phyloP scores from a whole-genome alignment of 2,888 invertebrate genomes.

The Unio delphinus region DNA sequence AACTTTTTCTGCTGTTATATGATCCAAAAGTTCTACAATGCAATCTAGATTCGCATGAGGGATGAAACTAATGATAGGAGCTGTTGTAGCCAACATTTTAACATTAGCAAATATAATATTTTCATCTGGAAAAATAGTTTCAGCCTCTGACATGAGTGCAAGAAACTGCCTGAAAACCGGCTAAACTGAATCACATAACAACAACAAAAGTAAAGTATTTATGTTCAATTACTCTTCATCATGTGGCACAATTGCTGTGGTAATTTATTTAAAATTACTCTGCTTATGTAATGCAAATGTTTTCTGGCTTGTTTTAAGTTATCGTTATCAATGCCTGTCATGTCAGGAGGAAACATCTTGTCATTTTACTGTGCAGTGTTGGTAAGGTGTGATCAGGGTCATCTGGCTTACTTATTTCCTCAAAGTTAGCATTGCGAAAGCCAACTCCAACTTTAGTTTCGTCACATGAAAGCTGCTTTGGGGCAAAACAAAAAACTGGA shows the following conservation, averaged over 20 bases:
- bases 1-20: too few relatives aligned
- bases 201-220: too few relatives aligned
- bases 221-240: background rate
- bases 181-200: too few relatives aligned
- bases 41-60: conserved; percentile 1
- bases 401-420: conserved; percentile 13
- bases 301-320: background rate
- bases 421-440: conserved; percentile 22
- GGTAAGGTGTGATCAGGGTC: conserved; percentile 8
- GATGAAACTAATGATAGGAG: conserved; percentile 15
- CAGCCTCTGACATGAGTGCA: too few relatives aligned
- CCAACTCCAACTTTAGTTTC: conserved; percentile 23
- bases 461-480: conserved; percentile 20
- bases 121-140: conserved; percentile 1
- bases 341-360: conserved; percentile 12
- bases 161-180: too few relatives aligned
- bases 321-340: too few relatives aligned
- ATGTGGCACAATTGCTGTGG: background rate
- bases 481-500: conserved; percentile 11
- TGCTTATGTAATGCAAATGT: background rate
- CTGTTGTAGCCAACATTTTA: conserved; percentile 17
- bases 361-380: conserved; percentile 4
- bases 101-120: conserved; percentile 10
- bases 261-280: background rate
- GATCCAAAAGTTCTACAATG: too few relatives aligned